phyloP scores from a whole-genome alignment of 1,140 invertebrate genomes.

The Euura saliciscinereae region DNA sequence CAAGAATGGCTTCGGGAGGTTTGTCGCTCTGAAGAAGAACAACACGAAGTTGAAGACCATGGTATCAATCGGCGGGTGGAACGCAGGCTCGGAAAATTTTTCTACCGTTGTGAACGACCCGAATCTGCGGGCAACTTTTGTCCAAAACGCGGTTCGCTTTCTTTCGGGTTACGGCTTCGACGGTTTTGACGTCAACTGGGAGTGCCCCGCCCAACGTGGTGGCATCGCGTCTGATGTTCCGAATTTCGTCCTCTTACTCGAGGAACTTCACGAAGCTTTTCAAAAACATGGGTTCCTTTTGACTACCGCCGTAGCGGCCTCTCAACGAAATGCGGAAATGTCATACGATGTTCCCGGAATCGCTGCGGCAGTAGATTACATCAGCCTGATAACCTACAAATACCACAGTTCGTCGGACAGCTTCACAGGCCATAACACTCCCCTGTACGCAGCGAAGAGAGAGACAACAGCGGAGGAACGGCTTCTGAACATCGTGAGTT shows the following conservation, averaged over 20 bases:
- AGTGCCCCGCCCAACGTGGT: conserved; percentile 40
- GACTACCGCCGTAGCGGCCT: conserved; percentile 68
- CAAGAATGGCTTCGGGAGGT: no score
- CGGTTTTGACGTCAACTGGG: conserved; percentile 45
- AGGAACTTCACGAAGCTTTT: conserved; percentile 66
- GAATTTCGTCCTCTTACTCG: conserved; percentile 60
- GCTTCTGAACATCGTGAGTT: not conserved
- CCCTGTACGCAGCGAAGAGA: conserved; percentile 51
- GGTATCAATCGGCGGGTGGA: conserved; percentile 80
- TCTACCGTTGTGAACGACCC: conserved; percentile 52
- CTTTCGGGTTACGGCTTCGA: conserved; percentile 48
- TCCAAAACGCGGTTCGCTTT: conserved; percentile 35
- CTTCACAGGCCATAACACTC: conserved; percentile 59
- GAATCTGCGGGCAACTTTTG: conserved; percentile 37
- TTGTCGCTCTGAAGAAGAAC: conserved; percentile 58
- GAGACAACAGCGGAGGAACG: conserved; percentile 14
- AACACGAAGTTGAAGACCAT: conserved; percentile 73
- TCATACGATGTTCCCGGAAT: conserved; percentile 68
- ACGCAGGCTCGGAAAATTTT: conserved; percentile 73
- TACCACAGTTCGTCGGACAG: conserved; percentile 65
- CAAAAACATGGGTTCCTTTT: conserved; percentile 60
- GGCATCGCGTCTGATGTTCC: conserved; percentile 52
- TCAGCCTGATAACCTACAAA: conserved; percentile 77
- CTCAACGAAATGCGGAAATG: conserved; percentile 55
- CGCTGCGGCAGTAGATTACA: conserved; percentile 62